Conservation (phyloP, 2,888 invertebrate genomes). For the Nomada ruficornis region DNA sequence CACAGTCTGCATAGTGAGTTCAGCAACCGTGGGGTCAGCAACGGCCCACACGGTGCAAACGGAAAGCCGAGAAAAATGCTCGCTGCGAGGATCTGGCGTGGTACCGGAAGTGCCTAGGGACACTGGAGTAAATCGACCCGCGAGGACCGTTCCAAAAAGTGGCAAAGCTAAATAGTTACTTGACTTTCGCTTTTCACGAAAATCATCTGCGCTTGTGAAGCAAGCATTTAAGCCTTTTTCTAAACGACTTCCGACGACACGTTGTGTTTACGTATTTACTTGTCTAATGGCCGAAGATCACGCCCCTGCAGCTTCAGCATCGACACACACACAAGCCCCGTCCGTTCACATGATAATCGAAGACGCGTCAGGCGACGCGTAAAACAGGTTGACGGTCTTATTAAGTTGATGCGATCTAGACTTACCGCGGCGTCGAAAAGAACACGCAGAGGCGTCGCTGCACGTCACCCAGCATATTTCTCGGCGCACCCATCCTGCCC, state of each 20-base stretch:
- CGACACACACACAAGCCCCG: neutral
- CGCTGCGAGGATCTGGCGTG: slow-evolving; percentile 23
- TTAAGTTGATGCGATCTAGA: slow-evolving; percentile 54
- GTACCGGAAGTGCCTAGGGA: slow-evolving; percentile 13
- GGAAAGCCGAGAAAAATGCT: slow-evolving; percentile 33
- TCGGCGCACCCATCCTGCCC: slow-evolving; percentile 79
- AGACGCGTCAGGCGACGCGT: slow-evolving; percentile 22
- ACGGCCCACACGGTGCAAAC: slow-evolving; percentile 37
- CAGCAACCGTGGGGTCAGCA: slow-evolving; percentile 46
- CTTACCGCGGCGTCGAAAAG: slow-evolving; percentile 35
- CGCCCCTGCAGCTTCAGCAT: neutral
- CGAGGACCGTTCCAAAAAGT: neutral
- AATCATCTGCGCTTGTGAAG: neutral
- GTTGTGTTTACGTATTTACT: neutral
- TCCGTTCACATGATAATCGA: slow-evolving; percentile 2
- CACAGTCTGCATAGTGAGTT: slow-evolving; percentile 8
- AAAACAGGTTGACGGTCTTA: slow-evolving; percentile 71
- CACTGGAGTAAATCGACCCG: neutral
- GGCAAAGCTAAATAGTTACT: neutral
- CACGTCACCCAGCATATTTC: slow-evolving; percentile 71
- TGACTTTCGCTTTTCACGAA: neutral
- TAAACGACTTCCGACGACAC: too few species aligned
- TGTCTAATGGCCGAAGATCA: neutral
- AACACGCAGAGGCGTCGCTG: slow-evolving; percentile 61
- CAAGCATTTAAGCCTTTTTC: neutral